Evolutionary conservation across 2,797 vertebrate species (phyloP), one percentile per base, ranked within the genome.

Genomic region (Spinus olivaceus): DNA sequence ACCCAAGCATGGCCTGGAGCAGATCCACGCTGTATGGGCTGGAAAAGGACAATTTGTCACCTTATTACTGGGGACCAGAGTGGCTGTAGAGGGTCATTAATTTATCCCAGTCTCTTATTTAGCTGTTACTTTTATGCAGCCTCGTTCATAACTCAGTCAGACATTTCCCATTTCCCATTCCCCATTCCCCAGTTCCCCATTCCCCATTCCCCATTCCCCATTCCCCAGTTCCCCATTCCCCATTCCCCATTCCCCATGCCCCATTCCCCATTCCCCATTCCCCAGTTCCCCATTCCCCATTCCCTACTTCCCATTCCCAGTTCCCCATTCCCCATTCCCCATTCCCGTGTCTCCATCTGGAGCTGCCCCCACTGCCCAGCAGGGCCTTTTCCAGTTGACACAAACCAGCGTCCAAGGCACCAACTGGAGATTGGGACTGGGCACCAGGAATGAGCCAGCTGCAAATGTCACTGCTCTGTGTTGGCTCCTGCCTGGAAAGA

Each of bases 51-150:
- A 0, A 59, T 86, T 92, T 95, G 66, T 66, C 67, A 44, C 59
- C 76, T 78, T 27, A 27, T 83, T 88, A 69, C 56, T 28, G 59
- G 6, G 2, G 46, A 42, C 33, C 14, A 6, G 46, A 56, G 51
- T 32, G 63, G 23, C 85, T 88, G 90, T 80, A 86, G 85, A 66
- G 53, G 42, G n/a, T 82, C 90, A 37, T 93, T 90, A 80, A 95
- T 78, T 92, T 78, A 63, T 77, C 77, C n/a, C 63, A 88, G 51
- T 33, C 39, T 88, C 44, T 59, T 46, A 56, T 64, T 74, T 46
- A 74, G 71, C 54, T 80, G 41, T 49, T 56, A 12, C 16, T 28
- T 71, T 47, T 35, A 11, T 54, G 59, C 71, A 82, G 74, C 81
- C 37, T 76, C 12, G 0, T 30, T 76, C 35, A 33, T 51, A 4